Evolutionary conservation across 2,888 invertebrate genomes (phyloP).

Genomic region (Ischnura elegans): DNA sequence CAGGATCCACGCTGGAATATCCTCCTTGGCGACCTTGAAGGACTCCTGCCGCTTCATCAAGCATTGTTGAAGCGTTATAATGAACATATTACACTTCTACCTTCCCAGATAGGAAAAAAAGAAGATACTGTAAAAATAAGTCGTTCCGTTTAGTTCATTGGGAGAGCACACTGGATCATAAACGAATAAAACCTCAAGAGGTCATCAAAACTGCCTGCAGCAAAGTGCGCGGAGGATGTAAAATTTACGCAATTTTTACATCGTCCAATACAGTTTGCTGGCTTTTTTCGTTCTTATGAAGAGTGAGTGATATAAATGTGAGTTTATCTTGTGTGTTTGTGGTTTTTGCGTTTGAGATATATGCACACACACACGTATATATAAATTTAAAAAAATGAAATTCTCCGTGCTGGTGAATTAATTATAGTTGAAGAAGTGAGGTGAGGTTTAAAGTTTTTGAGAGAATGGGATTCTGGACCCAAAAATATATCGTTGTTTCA

Average conservation of each 20-base stretch:
- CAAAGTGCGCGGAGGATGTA: slow-evolving; percentile 49
- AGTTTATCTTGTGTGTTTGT: slow-evolving; percentile 52
- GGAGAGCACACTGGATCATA: neutral
- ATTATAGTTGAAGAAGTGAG: neutral
- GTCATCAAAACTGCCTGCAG: slow-evolving; percentile 65
- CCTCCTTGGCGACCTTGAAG: neutral
- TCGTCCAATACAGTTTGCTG: slow-evolving; percentile 60
- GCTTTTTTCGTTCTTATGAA: slow-evolving; percentile 48
- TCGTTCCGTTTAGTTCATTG: neutral
- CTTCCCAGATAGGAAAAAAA: neutral
- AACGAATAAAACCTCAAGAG: slow-evolving; percentile 1
- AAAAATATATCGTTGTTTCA: slow-evolving; percentile 24
- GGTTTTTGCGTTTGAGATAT: slow-evolving; percentile 58
- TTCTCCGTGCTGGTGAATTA: slow-evolving; percentile 41
- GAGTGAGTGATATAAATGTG: slow-evolving; percentile 64
- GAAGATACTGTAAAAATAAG: neutral
- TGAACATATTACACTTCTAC: neutral
- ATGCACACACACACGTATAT: neutral
- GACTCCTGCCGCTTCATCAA: neutral
- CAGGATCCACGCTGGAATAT: neutral
- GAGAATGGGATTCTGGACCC: slow-evolving; percentile 13
- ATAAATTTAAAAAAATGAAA: too few relatives aligned
- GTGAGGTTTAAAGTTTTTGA: neutral
- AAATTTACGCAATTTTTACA: neutral
- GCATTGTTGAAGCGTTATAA: neutral